Percentiles rank a stretch among this genome's conserved stretches.
Evolutionary conservation across 2,113 vertebrate species (phyloP).

Genomic region (Rhineura floridana): DNA sequence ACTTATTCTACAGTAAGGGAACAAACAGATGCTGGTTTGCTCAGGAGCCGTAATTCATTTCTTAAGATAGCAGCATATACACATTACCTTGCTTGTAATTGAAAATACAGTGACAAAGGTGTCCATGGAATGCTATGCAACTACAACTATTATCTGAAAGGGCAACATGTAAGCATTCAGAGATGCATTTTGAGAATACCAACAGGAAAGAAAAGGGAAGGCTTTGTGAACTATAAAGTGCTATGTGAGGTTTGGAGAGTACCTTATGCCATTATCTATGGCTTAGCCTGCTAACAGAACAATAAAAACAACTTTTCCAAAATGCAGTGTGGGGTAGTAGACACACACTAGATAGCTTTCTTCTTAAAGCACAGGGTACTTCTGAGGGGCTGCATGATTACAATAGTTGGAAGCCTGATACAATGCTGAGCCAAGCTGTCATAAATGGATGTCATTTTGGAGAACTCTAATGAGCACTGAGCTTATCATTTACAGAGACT

Average conservation of each 20-base stretch:
- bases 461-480: neutral
- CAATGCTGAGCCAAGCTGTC: neutral
- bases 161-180: neutral
- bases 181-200: neutral
- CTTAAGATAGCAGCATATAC: neutral
- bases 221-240: rapidly evolving
- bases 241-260: rapidly evolving
- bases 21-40: neutral
- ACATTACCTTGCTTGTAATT: neutral
- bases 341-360: neutral
- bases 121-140: neutral
- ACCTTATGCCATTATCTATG: neutral
- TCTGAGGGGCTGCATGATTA: neutral
- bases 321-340: neutral
- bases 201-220: rapidly evolving
- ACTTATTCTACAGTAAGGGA: neutral
- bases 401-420: neutral
- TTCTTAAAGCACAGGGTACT: no score
- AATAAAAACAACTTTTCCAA: neutral
- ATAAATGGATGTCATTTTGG: constrained; percentile 2
- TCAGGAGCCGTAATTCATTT: neutral
- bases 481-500: constrained; percentile 34
- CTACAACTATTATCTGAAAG: rapidly evolving
- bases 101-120: neutral
- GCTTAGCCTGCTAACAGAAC: neutral